A percentile compares a stretch with the other conserved stretches of the same genome.
These are phyloP conservation scores for Phoxinus phoxinus DNA, from an alignment of 2,113 vertebrate genomes.

Conservation along the genomic window DNA sequence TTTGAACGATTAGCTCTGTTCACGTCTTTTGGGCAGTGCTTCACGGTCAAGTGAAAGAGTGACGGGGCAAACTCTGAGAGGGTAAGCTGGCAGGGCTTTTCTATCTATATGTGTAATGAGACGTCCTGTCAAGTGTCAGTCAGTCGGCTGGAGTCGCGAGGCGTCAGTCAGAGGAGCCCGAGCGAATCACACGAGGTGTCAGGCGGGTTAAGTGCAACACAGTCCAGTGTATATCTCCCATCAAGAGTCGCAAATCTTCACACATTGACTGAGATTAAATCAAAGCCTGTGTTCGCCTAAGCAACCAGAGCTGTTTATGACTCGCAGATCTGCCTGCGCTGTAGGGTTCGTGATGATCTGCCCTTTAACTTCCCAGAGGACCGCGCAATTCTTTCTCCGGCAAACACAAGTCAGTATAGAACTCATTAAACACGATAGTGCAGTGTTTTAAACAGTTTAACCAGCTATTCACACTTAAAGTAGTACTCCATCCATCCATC, in stretches of 20 bases:
- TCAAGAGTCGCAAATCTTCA: conserved; percentile 66
- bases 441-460: no score
- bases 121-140: conserved; percentile 55
- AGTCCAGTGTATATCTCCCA: conserved; percentile 68
- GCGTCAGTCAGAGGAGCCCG: conserved; percentile 62
- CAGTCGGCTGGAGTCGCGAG: conserved; percentile 41
- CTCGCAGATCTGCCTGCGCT: conserved; percentile 46
- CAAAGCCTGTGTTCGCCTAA: conserved; percentile 60
- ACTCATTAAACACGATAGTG: no score
- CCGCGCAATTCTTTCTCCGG: not conserved
- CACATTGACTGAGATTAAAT: conserved; percentile 69
- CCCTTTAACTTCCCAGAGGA: conserved; percentile 6
- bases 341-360: not conserved
- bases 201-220: conserved; percentile 69
- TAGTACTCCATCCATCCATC: not conserved
- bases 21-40: not conserved
- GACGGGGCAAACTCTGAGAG: conserved; percentile 34
- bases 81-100: conserved; percentile 1
- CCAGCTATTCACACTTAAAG: no score
- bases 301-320: conserved; percentile 63
- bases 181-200: conserved; percentile 64
- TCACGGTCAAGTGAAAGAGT: not conserved
- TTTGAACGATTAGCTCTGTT: not conserved
- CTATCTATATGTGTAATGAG: conserved; percentile 62
- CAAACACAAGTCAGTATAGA: not conserved